Evolutionary conservation across 2,888 invertebrate genomes (phyloP), one percentile per base, ranked within the genome.

Genomic region (Boloria euphrosyne): DNA sequence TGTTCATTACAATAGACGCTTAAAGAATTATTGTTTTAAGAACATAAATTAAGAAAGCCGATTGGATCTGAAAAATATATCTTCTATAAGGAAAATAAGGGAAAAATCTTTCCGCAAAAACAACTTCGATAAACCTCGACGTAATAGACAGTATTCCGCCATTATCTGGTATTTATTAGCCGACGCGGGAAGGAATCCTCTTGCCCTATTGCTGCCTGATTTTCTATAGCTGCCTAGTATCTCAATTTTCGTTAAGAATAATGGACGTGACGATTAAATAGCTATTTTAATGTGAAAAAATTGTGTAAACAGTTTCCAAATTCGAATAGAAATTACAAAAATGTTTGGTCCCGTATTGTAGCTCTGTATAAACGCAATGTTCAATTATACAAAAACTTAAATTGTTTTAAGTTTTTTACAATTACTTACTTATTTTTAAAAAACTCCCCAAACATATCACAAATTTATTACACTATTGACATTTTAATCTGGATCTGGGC

Each of bases 91-190:
- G 80, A 82, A 78, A 81, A 79, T 77, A 75, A 72, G 69, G 66
- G 72, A 72, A 74, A 75, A 79, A 76, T 80, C 76, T 75, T 74
- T 68, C 74, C 71, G 76, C 72, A 77, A 81, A 82, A 80, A 82
- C 75, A 76, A 77, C 71, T 66, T 68, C 80, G 81, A 84, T 82
- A 82, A 83, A 83, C 77, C 80, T 76, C 65, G 68, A 72, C 76
- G 78, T 81, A 80, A 80, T 81, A 78, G 85, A 85, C 84, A 85
- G 80, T 78, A 78, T 76, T 80, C 80, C 76, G 78, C 84, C 78
- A 82, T 84, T 84, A 85, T 80, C 79, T 80, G 78, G 76, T 84
- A 84, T 84, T 84, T 84, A 83, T 82, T 83, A 80, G 78, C 74
- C 76, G 75, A 74, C 74, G 70, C 31, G 52, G 43, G 46, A n/a